A percentile compares a stretch with the other conserved stretches of the same genome.
Evolutionary conservation across 2,888 invertebrate species (phyloP).

Genomic region (Diarsia brunnea): DNA sequence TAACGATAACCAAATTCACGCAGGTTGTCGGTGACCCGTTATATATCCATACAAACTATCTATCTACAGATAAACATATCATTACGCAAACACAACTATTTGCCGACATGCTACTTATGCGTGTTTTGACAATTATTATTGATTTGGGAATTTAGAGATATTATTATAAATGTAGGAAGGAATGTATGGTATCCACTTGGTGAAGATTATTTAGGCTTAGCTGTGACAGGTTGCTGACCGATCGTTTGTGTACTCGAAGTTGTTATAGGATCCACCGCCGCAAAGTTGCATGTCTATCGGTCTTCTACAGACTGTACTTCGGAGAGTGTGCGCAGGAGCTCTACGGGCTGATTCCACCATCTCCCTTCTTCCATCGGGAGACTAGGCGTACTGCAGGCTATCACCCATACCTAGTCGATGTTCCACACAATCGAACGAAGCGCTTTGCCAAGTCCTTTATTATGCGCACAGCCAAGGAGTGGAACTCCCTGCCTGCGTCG

Average conservation of each 20-base stretch:
- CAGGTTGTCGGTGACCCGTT: slow-evolving; percentile 57
- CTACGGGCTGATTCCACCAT: too few relatives aligned
- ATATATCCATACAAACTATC: slow-evolving; percentile 29
- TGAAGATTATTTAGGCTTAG: slow-evolving; percentile 43
- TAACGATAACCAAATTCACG: slow-evolving; percentile 51
- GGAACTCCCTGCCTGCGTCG: too few relatives aligned
- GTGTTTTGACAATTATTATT: slow-evolving; percentile 63
- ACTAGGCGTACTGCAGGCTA: too few relatives aligned
- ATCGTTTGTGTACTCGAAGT: slow-evolving; percentile 12
- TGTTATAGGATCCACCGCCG: too few relatives aligned
- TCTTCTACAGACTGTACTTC: too few relatives aligned
- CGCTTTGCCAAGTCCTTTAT: too few relatives aligned
- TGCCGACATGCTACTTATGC: slow-evolving; percentile 59
- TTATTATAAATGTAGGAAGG: slow-evolving; percentile 48
- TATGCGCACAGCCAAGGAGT: too few relatives aligned
- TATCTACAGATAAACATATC: slow-evolving; percentile 60
- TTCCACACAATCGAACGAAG: too few relatives aligned
- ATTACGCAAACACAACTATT: slow-evolving; percentile 51
- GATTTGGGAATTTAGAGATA: slow-evolving; percentile 50
- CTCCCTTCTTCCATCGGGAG: too few relatives aligned
- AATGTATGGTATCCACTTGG: slow-evolving; percentile 37
- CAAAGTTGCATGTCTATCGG: too few relatives aligned
- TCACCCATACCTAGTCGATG: too few relatives aligned
- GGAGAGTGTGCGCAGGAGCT: too few relatives aligned
- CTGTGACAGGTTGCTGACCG: slow-evolving; percentile 53